Conservation (phyloP, 1,140 invertebrate species). For the Colletes latitarsis region DNA sequence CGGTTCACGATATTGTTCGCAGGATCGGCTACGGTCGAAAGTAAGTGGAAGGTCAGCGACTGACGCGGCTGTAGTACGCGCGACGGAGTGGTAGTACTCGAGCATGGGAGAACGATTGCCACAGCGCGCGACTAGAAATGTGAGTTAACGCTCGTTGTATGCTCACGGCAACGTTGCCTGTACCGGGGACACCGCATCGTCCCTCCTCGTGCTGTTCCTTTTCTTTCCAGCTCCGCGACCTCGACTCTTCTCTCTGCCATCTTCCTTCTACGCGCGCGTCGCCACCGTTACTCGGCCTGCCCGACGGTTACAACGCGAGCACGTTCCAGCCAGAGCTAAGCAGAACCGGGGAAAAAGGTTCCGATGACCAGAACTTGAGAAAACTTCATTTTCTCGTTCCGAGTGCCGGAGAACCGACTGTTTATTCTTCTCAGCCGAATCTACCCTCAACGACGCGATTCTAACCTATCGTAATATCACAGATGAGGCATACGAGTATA, state of each 20-base stretch:
- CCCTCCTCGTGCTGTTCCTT: background rate
- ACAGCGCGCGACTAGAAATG: background rate
- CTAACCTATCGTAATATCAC: no score
- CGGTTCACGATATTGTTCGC: background rate
- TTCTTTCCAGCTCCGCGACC: background rate
- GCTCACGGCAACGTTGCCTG: background rate
- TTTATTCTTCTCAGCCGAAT: no score
- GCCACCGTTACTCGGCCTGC: background rate
- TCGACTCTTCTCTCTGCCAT: background rate
- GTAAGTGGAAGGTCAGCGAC: slow-evolving; percentile 34
- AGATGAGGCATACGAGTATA: no score
- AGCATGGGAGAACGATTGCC: background rate
- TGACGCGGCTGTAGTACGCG: slow-evolving; percentile 20
- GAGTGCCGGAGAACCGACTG: no score
- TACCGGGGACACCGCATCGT: background rate
- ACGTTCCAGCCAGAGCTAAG: background rate
- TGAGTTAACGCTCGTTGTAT: no score
- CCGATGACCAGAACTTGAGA: background rate
- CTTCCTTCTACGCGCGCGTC: background rate
- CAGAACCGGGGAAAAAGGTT: background rate
- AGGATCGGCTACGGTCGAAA: slow-evolving; percentile 8
- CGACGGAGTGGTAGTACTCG: background rate
- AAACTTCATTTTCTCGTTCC: no score
- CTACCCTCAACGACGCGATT: no score
- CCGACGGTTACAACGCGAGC: background rate